Evolutionary conservation across 1,140 invertebrate species (phyloP).

Genomic region (Diabrotica virgifera): DNA sequence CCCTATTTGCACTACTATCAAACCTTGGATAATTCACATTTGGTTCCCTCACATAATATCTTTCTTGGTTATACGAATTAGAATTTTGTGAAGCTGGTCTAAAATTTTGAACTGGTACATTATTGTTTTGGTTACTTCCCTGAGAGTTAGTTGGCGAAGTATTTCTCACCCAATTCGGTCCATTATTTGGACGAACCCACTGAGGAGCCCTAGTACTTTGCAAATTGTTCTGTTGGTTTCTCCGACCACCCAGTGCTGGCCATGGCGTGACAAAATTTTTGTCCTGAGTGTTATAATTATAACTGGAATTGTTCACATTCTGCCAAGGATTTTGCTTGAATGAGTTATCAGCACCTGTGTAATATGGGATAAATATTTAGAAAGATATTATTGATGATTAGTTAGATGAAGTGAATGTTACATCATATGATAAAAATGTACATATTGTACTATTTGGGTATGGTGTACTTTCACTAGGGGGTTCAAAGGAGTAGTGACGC

Average conservation of each 20-base stretch:
- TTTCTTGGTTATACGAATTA: not conserved
- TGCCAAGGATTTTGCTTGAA: constrained; percentile 1
- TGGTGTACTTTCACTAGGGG: too few species aligned
- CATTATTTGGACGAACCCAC: constrained; percentile 25
- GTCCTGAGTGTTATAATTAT: not conserved
- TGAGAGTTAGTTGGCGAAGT: not conserved
- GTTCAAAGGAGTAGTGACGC: too few species aligned
- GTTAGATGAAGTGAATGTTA: too few species aligned
- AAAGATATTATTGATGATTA: too few species aligned
- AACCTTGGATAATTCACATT: not conserved
- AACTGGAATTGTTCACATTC: not conserved
- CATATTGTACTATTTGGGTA: too few species aligned
- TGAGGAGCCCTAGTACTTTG: constrained; percentile 8
- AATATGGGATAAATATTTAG: constrained; percentile 2
- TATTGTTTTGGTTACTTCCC: too few species aligned
- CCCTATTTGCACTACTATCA: constrained; percentile 2
- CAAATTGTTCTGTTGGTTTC: constrained; percentile 9
- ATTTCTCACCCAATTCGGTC: constrained; percentile 30
- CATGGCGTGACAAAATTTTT: constrained; percentile 27
- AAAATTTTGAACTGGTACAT: not conserved
- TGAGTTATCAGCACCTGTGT: not conserved
- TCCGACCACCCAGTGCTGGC: constrained; percentile 28
- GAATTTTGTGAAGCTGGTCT: not conserved
- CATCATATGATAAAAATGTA: too few species aligned
- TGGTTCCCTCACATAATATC: not conserved